Percentiles rank a stretch among this genome's conserved stretches.
Evolutionary conservation across 2,113 vertebrate species (phyloP).

Genomic region (Dinomys branickii): DNA sequence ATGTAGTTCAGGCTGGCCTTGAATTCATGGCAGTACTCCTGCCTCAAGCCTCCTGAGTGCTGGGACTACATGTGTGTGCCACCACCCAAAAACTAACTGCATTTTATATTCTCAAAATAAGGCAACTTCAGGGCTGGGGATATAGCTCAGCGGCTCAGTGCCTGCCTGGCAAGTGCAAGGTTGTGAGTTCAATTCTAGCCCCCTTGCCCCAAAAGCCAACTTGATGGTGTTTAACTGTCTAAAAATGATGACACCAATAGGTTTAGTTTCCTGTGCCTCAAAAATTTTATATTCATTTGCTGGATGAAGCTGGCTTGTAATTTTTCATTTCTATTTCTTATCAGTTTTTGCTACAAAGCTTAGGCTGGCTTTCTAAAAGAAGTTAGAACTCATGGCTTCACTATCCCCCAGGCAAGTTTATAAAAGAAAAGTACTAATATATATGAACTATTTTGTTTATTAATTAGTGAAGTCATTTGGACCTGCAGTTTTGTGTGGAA

Average conservation of each 20-base stretch:
- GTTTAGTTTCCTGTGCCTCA: background rate
- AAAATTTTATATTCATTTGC: slow-evolving; percentile 5
- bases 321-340: slow-evolving; percentile 17
- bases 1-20: too few relatives aligned
- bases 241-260: background rate
- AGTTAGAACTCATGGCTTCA: background rate
- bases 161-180: too few relatives aligned
- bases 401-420: background rate
- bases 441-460: background rate
- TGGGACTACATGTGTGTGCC: too few relatives aligned
- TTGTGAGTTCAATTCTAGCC: too few relatives aligned
- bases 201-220: background rate
- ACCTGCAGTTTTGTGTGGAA: background rate
- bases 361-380: background rate
- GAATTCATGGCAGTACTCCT: too few relatives aligned
- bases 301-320: background rate
- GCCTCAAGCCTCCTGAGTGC: too few relatives aligned
- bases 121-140: too few relatives aligned
- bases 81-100: too few relatives aligned
- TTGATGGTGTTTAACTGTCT: background rate
- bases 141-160: too few relatives aligned
- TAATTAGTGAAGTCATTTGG: background rate
- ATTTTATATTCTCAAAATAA: background rate
- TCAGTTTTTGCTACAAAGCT: background rate
- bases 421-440: background rate